Base-by-base conservation (phyloP, 2,888 invertebrate genomes). In the Julus scanicus region DNA sequence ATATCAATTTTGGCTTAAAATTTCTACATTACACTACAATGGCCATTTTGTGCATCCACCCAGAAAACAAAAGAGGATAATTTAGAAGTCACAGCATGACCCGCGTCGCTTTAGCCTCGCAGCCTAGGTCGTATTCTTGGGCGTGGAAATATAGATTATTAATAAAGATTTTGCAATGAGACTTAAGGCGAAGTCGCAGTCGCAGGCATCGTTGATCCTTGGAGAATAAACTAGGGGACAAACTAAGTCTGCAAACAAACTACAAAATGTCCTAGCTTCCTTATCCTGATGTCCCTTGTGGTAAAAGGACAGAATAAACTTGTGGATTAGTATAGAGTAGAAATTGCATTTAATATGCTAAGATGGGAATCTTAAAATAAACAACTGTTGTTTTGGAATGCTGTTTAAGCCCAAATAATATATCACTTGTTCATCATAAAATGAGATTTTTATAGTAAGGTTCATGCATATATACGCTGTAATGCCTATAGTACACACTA, bases 11-110 rank as follows among this genome's bases (percentile, higher is more conserved):
- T 29, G 13, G 71, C n/a, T 71, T 71, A 71, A 44, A 71, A 29
- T n/a, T 63, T n/a, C 29, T 29, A 9, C 71, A 29, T 71, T 29
- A n/a, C n/a, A 29, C 6, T 20, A 29, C 71, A 71, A 29, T 71
- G 71, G 29, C n/a, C 71, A 29, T 71, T 71, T 71, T 71, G 71
- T 71, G 5, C 71, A 71, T 29, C 71, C 71, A 71, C 71, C 71
- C 29, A 71, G 20, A 71, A 71, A 71, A 71, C 29, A 71, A 29
- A 29, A 71, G 71, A 71, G 20, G 71, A 71, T 71, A 71, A 71
- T 71, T 71, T 71, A 71, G 71, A 71, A 71, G 71, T 71, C 71
- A 29, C 71, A 29, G 71, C 71, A 71, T 71, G 71, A 71, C 71
- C 71, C 71, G 20, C 29, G 71, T 20, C 29, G 29, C 29, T 29